These are phyloP conservation scores for Oryzias celebensis DNA, from an alignment of 2,113 vertebrate species.

Conservation along the genomic window DNA sequence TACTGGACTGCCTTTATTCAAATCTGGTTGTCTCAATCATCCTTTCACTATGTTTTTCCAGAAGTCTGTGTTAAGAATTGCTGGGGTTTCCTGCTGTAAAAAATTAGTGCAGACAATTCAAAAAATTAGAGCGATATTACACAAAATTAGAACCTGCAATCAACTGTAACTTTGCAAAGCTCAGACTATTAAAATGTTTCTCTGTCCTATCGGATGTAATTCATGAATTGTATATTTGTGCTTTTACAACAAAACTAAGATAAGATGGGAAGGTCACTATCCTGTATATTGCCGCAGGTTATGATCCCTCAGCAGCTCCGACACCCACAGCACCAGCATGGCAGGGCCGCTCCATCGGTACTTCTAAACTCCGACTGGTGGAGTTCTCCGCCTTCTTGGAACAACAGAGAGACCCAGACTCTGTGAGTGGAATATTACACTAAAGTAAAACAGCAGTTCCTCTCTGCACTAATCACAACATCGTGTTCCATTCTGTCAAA, in stretches of 20 bases:
- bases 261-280: background rate
- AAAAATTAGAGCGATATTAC: too few species aligned
- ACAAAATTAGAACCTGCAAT: too few species aligned
- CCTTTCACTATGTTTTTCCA: too few species aligned
- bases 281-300: conserved; percentile 78
- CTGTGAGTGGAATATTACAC: conserved; percentile 73
- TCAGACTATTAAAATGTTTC: background rate
- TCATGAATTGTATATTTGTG: background rate
- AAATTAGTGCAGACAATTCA: too few species aligned
- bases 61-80: too few species aligned
- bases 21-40: too few species aligned
- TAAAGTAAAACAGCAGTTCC: background rate
- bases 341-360: conserved; percentile 98
- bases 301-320: conserved; percentile 87
- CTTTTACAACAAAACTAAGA: background rate
- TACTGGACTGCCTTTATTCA: too few species aligned
- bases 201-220: background rate
- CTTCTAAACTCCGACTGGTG: conserved; percentile 95
- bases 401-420: conserved; percentile 94
- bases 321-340: conserved; percentile 92
- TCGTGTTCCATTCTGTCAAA: too few species aligned
- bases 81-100: too few species aligned
- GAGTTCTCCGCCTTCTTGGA: conserved; percentile 98
- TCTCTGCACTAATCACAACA: too few species aligned
- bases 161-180: too few species aligned